phyloP scores from a whole-genome alignment of 2,113 vertebrate species.

The Gambusia holbrooki region DNA sequence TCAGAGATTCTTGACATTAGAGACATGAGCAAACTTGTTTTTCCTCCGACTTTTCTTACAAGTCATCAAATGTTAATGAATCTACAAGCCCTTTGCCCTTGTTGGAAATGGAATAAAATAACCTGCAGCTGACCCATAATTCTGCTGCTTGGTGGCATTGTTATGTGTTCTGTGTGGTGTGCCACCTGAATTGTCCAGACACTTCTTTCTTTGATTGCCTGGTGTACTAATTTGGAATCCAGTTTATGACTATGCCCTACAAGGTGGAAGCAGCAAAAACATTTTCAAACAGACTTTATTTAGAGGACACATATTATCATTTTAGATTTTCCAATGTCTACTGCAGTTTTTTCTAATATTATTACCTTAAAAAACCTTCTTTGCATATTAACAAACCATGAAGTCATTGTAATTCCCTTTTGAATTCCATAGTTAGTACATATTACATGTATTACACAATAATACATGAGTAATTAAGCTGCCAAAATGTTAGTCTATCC shows the following conservation, averaged over 20 bases:
- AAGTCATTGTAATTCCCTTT: not conserved
- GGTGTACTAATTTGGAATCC: slow-evolving; percentile 10
- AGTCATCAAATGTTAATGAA: slow-evolving; percentile 59
- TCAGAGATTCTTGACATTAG: slow-evolving; percentile 58
- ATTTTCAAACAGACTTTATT: not conserved
- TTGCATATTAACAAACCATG: not conserved
- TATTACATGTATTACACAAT: too few relatives aligned
- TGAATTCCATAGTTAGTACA: too few relatives aligned
- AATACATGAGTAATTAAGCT: too few relatives aligned
- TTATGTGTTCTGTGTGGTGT: slow-evolving; percentile 16
- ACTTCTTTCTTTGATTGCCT: slow-evolving; percentile 22
- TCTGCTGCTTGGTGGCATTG: slow-evolving; percentile 19
- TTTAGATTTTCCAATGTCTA: not conserved
- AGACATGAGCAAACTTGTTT: slow-evolving; percentile 56
- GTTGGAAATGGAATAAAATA: slow-evolving; percentile 50
- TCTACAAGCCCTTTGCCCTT: slow-evolving; percentile 45
- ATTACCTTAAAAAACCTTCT: not conserved
- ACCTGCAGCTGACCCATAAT: slow-evolving; percentile 41
- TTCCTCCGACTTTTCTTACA: slow-evolving; percentile 34
- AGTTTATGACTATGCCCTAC: not conserved
- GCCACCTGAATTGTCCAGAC: slow-evolving; percentile 41
- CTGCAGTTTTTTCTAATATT: not conserved
- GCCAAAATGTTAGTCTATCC: not conserved
- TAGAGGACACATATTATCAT: not conserved
- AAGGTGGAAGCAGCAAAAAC: slow-evolving; percentile 21